Evolutionary conservation across 2,797 vertebrate species (phyloP).

Genomic region (Lateolabrax maculatus): DNA sequence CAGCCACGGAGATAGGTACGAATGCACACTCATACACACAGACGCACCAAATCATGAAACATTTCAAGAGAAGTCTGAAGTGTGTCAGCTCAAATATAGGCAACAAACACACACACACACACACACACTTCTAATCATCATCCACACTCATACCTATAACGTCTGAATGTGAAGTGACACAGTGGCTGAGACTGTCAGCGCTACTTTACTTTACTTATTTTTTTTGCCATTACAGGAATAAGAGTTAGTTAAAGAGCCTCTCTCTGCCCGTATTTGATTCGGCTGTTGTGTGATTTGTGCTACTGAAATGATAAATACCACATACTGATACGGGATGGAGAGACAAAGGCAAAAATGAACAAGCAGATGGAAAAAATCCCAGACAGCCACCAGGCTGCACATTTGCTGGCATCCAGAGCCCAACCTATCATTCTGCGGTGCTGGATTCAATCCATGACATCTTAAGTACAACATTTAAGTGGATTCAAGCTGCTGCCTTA

Average conservation of each 20-base stretch:
- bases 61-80: not conserved
- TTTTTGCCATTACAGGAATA: conserved; percentile 15
- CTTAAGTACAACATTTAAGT: conserved; percentile 40
- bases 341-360: conserved; percentile 33
- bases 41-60: not conserved
- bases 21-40: not conserved
- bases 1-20: conserved; percentile 93
- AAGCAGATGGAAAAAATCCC: conserved; percentile 51
- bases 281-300: not conserved
- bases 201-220: conserved; percentile 1
- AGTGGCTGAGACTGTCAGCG: not conserved
- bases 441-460: conserved; percentile 45
- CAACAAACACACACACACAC: not conserved
- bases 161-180: conserved; percentile 19
- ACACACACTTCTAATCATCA: not conserved
- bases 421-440: conserved; percentile 39
- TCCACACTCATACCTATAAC: not conserved
- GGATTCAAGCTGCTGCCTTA: conserved; percentile 48
- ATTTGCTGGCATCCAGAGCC: conserved; percentile 45
- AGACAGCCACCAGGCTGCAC: conserved; percentile 49
- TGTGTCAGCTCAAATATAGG: not conserved
- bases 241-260: conserved; percentile 1
- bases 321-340: not conserved
- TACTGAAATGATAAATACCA: not conserved
- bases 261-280: not conserved